Percentiles rank a stretch among this genome's conserved stretches.
phyloP scores from a whole-genome alignment of 2,797 vertebrate genomes.

The Basileuterus tristriatus region DNA sequence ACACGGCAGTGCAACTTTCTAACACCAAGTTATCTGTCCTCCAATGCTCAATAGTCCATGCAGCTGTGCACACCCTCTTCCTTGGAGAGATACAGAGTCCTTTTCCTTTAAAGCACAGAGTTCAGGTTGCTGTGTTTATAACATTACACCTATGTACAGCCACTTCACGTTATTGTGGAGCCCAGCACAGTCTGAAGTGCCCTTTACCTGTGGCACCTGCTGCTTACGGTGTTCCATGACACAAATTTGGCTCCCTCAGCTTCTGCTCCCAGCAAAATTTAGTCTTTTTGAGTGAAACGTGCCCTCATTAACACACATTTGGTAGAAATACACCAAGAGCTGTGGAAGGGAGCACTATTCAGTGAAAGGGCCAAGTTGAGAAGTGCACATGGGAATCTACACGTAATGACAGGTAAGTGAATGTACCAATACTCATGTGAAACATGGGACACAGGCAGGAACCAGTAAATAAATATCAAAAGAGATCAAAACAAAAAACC shows the following conservation, averaged over 20 bases:
- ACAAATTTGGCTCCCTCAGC: background rate
- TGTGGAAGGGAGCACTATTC: background rate
- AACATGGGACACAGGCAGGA: background rate
- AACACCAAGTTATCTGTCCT: background rate
- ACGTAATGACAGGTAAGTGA: background rate
- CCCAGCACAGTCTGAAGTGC: background rate
- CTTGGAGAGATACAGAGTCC: fast-evolving
- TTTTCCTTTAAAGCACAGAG: background rate
- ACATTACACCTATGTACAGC: background rate
- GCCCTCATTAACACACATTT: background rate
- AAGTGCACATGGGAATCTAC: background rate
- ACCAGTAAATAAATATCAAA: background rate
- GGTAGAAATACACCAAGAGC: background rate
- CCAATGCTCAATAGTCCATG: background rate
- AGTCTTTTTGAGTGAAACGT: background rate
- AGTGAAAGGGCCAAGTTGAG: background rate
- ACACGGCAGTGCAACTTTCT: background rate
- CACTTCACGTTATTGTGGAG: fast-evolving
- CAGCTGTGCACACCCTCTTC: background rate
- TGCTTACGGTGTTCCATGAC: background rate
- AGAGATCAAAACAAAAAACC: background rate
- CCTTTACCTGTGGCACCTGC: background rate
- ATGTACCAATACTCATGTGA: background rate
- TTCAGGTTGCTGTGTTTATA: background rate
- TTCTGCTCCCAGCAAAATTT: background rate